Evolutionary conservation across 2,797 vertebrate species (phyloP).

Genomic region (Jordanella pulchra): DNA sequence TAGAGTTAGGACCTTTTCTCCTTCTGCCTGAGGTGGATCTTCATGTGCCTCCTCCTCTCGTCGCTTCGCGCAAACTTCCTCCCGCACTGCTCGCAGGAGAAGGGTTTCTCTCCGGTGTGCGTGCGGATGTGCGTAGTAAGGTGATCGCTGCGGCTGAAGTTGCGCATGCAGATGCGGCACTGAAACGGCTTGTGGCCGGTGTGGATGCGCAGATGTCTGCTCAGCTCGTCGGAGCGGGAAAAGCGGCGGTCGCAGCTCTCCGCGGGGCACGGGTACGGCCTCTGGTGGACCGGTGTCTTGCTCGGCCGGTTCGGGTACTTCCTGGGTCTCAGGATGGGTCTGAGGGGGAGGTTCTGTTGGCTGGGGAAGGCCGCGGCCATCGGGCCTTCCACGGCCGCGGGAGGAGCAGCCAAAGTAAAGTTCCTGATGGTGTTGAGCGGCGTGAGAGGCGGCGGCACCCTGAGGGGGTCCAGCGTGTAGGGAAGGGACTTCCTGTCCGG

Average conservation of each 20-base stretch:
- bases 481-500: conserved; percentile 88
- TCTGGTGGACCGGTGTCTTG: conserved; percentile 91
- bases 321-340: conserved; percentile 87
- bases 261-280: conserved; percentile 90
- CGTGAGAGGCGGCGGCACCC: conserved; percentile 89
- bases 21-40: conserved; percentile 89
- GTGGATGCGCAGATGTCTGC: conserved; percentile 90
- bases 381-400: conserved; percentile 66
- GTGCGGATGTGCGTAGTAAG: conserved; percentile 92
- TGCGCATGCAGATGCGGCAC: conserved; percentile 92
- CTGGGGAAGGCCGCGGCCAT: conserved; percentile 76
- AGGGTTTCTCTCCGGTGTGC: conserved; percentile 91
- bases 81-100: conserved; percentile 89
- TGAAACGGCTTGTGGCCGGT: conserved; percentile 93
- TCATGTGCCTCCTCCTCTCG: conserved; percentile 88
- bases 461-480: conserved; percentile 86
- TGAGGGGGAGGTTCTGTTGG: conserved; percentile 85
- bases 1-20: conserved; percentile 72
- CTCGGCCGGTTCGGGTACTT: conserved; percentile 92
- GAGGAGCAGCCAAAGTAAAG: conserved; percentile 85
- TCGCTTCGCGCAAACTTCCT: conserved; percentile 89
- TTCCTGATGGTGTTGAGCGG: conserved; percentile 94
- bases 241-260: conserved; percentile 93
- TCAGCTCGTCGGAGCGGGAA: conserved; percentile 90
- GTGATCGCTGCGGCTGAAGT: conserved; percentile 92